phyloP scores from a whole-genome alignment of 1,140 invertebrate genomes.

The Drosophila melanogaster region DNA sequence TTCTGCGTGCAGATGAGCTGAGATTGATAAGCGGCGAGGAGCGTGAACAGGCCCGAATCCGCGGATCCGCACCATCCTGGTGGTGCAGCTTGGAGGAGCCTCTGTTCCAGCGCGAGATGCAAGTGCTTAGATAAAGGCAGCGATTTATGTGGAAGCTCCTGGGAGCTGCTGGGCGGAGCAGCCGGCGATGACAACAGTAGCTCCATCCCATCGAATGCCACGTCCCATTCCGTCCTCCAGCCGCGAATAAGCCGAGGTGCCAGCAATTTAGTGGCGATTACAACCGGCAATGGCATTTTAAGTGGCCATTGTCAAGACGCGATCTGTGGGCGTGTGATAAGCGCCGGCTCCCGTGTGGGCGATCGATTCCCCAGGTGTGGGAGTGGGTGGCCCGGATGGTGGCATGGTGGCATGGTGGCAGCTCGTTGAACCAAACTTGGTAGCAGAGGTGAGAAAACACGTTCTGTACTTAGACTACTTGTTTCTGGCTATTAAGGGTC shows the following conservation, averaged over 20 bases:
- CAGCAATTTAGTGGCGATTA: slow-evolving; percentile 81
- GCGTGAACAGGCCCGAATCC: slow-evolving; percentile 3
- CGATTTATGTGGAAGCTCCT: slow-evolving; percentile 74
- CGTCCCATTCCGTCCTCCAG: background rate
- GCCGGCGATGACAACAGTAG: slow-evolving; percentile 62
- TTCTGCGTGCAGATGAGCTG: slow-evolving; percentile 74
- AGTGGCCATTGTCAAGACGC: slow-evolving; percentile 78
- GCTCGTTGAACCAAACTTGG: slow-evolving; percentile 6
- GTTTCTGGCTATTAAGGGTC: too few species aligned
- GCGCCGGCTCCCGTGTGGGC: slow-evolving; percentile 65
- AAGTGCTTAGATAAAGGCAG: slow-evolving; percentile 68
- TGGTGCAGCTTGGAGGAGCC: background rate
- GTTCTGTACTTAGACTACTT: background rate
- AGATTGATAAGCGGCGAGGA: slow-evolving; percentile 73
- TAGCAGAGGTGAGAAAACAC: background rate
- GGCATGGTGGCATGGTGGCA: background rate
- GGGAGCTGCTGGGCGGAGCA: slow-evolving; percentile 6
- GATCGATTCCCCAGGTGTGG: slow-evolving; percentile 36
- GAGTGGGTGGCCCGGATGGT: background rate
- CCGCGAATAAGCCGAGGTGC: slow-evolving; percentile 24
- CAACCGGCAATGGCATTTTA: slow-evolving; percentile 78
- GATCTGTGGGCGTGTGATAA: slow-evolving; percentile 66
- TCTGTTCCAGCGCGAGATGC: slow-evolving; percentile 55
- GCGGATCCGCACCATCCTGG: slow-evolving; percentile 21
- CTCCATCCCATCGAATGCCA: slow-evolving; percentile 19